phyloP scores from a whole-genome alignment of 1,140 invertebrate genomes.

The Arion vulgaris region DNA sequence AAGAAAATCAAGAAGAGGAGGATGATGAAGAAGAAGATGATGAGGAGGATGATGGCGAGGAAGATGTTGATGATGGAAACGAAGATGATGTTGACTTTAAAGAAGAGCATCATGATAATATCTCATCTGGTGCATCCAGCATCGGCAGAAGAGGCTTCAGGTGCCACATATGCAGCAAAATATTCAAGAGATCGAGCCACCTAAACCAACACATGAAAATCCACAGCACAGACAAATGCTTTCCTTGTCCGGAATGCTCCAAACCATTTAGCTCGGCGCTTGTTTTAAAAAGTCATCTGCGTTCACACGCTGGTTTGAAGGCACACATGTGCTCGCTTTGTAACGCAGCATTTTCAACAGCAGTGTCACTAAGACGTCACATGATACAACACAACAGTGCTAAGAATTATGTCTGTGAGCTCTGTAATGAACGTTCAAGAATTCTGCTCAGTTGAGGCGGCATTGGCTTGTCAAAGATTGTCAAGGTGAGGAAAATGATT shows the following conservation, averaged over 20 bases:
- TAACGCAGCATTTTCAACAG: constrained; percentile 69
- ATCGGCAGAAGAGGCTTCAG: constrained; percentile 43
- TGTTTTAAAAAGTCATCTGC: constrained; percentile 69
- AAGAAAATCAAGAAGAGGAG: neutral
- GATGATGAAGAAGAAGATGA: too few species aligned
- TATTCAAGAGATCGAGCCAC: constrained; percentile 68
- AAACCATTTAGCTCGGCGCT: constrained; percentile 65
- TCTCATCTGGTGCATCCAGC: neutral
- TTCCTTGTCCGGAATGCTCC: constrained; percentile 69
- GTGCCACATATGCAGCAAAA: constrained; percentile 64
- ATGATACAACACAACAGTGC: constrained; percentile 64
- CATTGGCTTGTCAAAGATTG: constrained; percentile 68
- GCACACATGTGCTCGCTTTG: constrained; percentile 69
- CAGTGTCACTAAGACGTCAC: constrained; percentile 69
- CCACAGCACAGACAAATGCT: constrained; percentile 67
- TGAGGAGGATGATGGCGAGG: constrained; percentile 29
- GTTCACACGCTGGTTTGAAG: constrained; percentile 67
- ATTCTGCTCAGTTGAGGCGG: constrained; percentile 70
- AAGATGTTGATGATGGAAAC: constrained; percentile 39
- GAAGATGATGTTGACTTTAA: constrained; percentile 10
- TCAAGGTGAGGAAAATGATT: constrained; percentile 9
- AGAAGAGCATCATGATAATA: neutral
- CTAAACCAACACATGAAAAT: constrained; percentile 69
- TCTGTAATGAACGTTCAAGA: constrained; percentile 74
- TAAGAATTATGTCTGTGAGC: constrained; percentile 67